A percentile compares a stretch with the other conserved stretches of the same genome.
These are phyloP conservation scores for Drosophila crucigera DNA, from an alignment of 2,888 invertebrate species.

Conservation along the genomic window DNA sequence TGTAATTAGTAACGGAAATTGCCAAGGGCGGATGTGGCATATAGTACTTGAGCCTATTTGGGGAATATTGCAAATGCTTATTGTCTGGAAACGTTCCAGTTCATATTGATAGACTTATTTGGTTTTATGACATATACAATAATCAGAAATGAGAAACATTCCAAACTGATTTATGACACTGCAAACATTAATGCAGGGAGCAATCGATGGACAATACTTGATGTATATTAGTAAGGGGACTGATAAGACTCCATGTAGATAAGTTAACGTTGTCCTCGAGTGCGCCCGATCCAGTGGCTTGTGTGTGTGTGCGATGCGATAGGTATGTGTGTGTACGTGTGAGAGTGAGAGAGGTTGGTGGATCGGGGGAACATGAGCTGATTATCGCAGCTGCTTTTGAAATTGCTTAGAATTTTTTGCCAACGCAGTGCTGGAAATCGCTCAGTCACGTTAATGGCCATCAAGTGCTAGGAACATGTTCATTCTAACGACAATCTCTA, in stretches of 20 bases:
- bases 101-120: neutral
- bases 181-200: constrained; percentile 11
- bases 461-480: constrained; percentile 57
- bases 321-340: neutral
- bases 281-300: neutral
- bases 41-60: neutral
- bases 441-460: constrained; percentile 52
- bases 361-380: neutral
- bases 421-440: constrained; percentile 5
- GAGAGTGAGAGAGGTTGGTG: neutral
- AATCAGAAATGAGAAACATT: neutral
- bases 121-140: neutral
- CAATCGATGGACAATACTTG: constrained; percentile 5
- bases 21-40: neutral
- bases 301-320: neutral
- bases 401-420: constrained; percentile 6
- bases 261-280: constrained; percentile 6
- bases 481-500: constrained; percentile 45
- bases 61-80: neutral
- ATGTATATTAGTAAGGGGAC: neutral
- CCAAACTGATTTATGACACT: constrained; percentile 45
- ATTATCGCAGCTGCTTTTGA: constrained; percentile 17
- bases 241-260: constrained; percentile 1
- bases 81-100: neutral
- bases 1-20: neutral